Evolutionary conservation across 2,888 invertebrate species (phyloP), one percentile per base, ranked within the genome.

Genomic region (Cylloceria caligata): DNA sequence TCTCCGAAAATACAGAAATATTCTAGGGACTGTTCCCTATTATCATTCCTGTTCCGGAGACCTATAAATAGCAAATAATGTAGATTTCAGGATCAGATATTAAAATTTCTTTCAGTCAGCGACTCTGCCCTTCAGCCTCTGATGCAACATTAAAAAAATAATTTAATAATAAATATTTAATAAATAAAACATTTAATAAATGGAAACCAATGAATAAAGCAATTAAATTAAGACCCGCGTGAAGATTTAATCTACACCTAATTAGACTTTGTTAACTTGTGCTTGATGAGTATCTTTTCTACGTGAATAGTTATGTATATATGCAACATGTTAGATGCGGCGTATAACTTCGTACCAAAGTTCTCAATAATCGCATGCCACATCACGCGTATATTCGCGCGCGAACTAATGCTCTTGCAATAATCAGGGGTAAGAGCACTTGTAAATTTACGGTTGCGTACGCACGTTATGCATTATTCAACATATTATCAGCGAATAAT

Each of bases 371-470:
- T 69, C 36, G 55, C n/a, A 16, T 2, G 34, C 34, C 13, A 27
- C 52, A 55, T 55, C 27, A 27, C 52, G 24, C 27, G 52, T 55
- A 21, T 24, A 27, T 11, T 13, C 13, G 9, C 60, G n/a, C 68
- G 49, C 49, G 52, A 34, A 24, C 42, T 24, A 39, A 13, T n/a
- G 24, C 30, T 52, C 36, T 13, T 19, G n/a, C 57, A 64, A 64
- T 24, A 64, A 39, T 42, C 21, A 64, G 36, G 39, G 21, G 68
- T 39, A 55, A 69, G 36, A 55, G 64, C 24, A 24, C 21, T 47
- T 57, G 57, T 9, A 47, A 68, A 75, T 75, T 75, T 47, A 71
- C 75, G 64, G 65, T 80, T 74, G 24, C 52, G 16, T 52, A 34
- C 49, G 60, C 60, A 64, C 65, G 34, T 30, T 55, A 24, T 65